Base-by-base conservation (phyloP, 2,797 vertebrate species). In the Gallirallus australis region DNA sequence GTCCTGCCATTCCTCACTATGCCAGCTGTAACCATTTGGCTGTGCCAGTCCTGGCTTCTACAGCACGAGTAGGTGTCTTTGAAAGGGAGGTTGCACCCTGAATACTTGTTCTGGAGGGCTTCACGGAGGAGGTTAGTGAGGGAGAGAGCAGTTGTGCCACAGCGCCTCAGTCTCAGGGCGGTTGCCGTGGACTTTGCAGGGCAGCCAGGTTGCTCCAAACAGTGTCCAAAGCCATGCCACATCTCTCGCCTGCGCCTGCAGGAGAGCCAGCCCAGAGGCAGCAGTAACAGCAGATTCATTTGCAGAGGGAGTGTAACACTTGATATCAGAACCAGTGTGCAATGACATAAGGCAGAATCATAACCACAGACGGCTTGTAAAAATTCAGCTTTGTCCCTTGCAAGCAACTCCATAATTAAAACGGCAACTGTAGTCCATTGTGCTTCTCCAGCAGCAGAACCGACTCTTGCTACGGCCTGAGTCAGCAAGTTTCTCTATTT, bases 281-380 rank as follows among this genome's bases (percentile, higher is more conserved):
- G 78, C 65, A 93, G 20, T 28, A 79, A 89, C 1, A 79, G 71
- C 77, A 81, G 82, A 95, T 68, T 93, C 37, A 73, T 93, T 87
- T 91, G 39, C 80, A 86, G 70, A 52, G 84, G 70, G 52, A 86
- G 70, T 82, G 93, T 79, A 89, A 86, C 95, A 72, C 79, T 72
- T 79, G 93, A 80, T 93, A 95, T 78, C 81, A 92, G 81, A 92
- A 93, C 37, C 86, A 93, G 76, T 82, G 88, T 91, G 69, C 59
- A 93, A 71, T 93, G 94, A 96, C 88, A 92, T 91, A 93, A 96
- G 90, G 86, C 94, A 97, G 94, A 93, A 90, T 72, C 76, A 66
- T 39, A 95, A 76, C 82, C 87, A 84, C 93, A 86, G 85, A 57
- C 2, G 2, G 89, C 77, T 91, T 91, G 87, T 95, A 96, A 97